A percentile compares a stretch with the other conserved stretches of the same genome.
These are phyloP conservation scores for Triplophysa bombifrons DNA, from an alignment of 2,797 vertebrate species.

Conservation along the genomic window DNA sequence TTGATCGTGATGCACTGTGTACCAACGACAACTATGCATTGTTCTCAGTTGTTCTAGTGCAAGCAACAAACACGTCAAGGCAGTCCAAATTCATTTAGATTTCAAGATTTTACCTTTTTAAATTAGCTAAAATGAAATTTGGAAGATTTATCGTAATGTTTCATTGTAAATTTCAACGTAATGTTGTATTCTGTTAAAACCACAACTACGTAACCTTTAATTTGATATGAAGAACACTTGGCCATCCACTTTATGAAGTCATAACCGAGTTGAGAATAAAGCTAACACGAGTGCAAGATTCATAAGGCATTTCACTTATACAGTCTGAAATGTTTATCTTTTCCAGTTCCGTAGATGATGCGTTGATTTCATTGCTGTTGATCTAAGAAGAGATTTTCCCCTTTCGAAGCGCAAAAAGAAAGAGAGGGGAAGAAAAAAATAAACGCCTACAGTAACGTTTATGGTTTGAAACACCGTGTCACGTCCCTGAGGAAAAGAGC, in stretches of 20 bases:
- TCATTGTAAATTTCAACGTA: constrained; percentile 19
- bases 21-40: not conserved
- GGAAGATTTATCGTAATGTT: not conserved
- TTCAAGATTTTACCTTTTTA: not conserved
- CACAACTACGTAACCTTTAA: constrained; percentile 22
- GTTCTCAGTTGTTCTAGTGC: not conserved
- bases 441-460: constrained; percentile 62
- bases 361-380: constrained; percentile 59
- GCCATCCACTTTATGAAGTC: constrained; percentile 53
- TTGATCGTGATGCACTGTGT: not conserved
- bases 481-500: constrained; percentile 52
- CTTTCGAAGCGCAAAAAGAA: constrained; percentile 53
- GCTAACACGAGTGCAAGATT: constrained; percentile 39
- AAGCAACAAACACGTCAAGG: not conserved
- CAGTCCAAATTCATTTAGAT: not conserved
- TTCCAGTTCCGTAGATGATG: constrained; percentile 57
- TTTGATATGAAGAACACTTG: constrained; percentile 43
- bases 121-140: constrained; percentile 33
- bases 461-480: constrained; percentile 63
- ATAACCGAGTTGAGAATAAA: constrained; percentile 44
- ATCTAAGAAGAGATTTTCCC: constrained; percentile 54
- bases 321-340: constrained; percentile 57
- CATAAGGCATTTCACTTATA: constrained; percentile 56
- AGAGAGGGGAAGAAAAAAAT: constrained; percentile 59
- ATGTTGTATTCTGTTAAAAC: constrained; percentile 43